Percentiles rank a stretch among this genome's conserved stretches.
phyloP scores from a whole-genome alignment of 2,888 invertebrate species.

The Nesidiocoris tenuis region DNA sequence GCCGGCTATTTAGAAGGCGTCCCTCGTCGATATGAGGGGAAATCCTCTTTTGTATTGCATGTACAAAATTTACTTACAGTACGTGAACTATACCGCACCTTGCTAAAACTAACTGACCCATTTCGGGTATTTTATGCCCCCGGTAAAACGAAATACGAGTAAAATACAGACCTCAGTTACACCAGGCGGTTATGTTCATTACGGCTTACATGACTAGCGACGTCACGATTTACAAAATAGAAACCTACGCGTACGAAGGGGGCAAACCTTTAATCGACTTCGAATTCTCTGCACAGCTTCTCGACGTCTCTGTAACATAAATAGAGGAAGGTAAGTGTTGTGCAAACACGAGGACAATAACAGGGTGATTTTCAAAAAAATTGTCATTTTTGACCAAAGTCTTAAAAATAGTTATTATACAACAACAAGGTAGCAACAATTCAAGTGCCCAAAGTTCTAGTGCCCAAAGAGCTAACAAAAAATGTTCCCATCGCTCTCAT shows the following conservation, averaged over 20 bases:
- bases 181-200: not conserved
- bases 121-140: not conserved
- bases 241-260: not conserved
- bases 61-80: not conserved
- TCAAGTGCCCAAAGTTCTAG: no score
- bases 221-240: not conserved
- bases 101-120: slow-evolving; percentile 19
- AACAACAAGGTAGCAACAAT: no score
- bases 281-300: slow-evolving; percentile 56
- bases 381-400: no score
- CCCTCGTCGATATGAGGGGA: slow-evolving; percentile 42
- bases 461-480: no score
- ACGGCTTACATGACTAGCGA: not conserved
- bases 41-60: slow-evolving; percentile 14
- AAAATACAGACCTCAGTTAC: slow-evolving; percentile 2
- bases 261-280: slow-evolving; percentile 52
- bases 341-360: no score
- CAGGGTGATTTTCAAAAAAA: no score
- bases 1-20: slow-evolving; percentile 15
- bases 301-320: slow-evolving; percentile 55
- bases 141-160: not conserved
- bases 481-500: no score
- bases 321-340: no score
- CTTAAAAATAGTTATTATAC: no score
- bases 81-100: not conserved